Evolutionary conservation across 2,888 invertebrate genomes (phyloP).

Genomic region (Oithona nana): DNA sequence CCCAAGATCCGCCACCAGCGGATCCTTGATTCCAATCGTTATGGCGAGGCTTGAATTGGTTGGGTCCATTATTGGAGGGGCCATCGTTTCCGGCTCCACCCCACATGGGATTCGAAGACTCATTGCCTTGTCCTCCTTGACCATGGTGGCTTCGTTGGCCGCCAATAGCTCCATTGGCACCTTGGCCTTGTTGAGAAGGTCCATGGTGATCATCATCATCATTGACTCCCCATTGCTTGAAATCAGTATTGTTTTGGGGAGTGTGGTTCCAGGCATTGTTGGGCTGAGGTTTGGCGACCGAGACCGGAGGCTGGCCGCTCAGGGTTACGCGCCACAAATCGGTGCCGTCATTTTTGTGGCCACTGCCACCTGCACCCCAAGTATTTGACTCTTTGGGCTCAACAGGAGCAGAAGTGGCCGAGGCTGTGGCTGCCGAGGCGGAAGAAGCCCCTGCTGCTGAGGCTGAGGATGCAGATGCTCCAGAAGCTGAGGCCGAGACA

Average conservation of each 20-base stretch:
- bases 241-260: constrained; percentile 68
- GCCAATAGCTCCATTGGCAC: too few species aligned
- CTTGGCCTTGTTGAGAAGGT: not conserved
- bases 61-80: too few species aligned
- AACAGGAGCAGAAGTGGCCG: not conserved
- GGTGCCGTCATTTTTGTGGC: constrained; percentile 35
- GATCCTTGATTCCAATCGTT: not conserved
- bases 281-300: constrained; percentile 39
- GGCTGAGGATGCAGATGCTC: not conserved
- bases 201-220: constrained; percentile 37
- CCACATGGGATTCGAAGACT: not conserved
- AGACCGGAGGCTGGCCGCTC: constrained; percentile 7
- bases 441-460: not conserved
- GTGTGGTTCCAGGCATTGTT: constrained; percentile 65
- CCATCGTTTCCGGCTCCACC: not conserved
- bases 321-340: constrained; percentile 77
- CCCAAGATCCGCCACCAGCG: not conserved
- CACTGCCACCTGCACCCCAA: not conserved
- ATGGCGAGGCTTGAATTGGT: too few species aligned
- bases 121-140: not conserved
- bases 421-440: not conserved
- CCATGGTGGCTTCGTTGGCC: not conserved
- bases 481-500: too few species aligned
- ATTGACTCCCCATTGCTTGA: constrained; percentile 87
- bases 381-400: constrained; percentile 25